These are phyloP conservation scores for Arctia plantaginis DNA, from an alignment of 2,888 invertebrate species.

Conservation along the genomic window DNA sequence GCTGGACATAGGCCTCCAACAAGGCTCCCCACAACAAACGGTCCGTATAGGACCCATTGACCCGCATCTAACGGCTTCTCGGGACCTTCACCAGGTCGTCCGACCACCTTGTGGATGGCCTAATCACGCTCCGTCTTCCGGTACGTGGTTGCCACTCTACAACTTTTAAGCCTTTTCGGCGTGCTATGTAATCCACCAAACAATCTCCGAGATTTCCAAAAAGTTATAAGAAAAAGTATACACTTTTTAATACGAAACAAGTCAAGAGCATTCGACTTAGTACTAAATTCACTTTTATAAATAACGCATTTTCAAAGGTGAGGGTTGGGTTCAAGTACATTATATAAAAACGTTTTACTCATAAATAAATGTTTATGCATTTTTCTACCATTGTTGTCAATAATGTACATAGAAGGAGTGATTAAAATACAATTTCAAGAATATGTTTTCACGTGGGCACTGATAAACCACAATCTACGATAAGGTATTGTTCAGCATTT, in stretches of 20 bases:
- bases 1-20: too few species aligned
- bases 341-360: background rate
- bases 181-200: too few species aligned
- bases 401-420: conserved; percentile 6
- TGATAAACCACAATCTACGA: conserved; percentile 19
- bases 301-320: background rate
- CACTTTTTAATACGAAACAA: background rate
- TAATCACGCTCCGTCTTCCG: too few species aligned
- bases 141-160: too few species aligned
- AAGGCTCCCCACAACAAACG: too few species aligned
- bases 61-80: too few species aligned
- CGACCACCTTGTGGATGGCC: too few species aligned
- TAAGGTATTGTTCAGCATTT: conserved; percentile 15
- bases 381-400: background rate
- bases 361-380: background rate
- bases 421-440: conserved; percentile 12
- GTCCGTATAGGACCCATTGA: too few species aligned
- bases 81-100: too few species aligned
- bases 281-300: background rate
- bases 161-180: too few species aligned
- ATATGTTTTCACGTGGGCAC: conserved; percentile 12
- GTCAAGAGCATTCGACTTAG: background rate
- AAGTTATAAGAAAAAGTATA: background rate
- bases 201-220: background rate
- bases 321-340: background rate